Evolutionary conservation across 2,113 vertebrate genomes (phyloP).

Genomic region (Rhizomys pruinosus): DNA sequence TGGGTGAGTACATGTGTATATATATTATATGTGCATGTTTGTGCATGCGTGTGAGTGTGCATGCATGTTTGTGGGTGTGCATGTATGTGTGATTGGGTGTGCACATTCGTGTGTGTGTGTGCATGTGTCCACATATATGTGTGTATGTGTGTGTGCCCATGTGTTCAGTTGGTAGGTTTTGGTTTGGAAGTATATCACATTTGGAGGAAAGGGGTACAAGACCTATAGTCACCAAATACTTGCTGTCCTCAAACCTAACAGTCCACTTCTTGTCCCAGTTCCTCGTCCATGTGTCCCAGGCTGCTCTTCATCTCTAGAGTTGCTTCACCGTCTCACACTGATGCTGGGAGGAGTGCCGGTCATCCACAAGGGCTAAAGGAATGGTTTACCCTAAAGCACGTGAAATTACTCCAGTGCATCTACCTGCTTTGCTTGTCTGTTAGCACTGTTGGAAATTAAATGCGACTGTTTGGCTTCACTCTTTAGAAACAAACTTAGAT

Average conservation of each 20-base stretch:
- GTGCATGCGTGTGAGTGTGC: too few species aligned
- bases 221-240: not conserved
- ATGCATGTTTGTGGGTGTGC: too few species aligned
- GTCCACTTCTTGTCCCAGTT: fast-evolving
- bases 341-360: too few species aligned
- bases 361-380: not conserved
- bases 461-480: not conserved
- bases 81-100: too few species aligned
- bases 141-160: too few species aligned
- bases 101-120: too few species aligned
- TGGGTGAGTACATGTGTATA: too few species aligned
- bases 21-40: too few species aligned
- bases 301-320: too few species aligned
- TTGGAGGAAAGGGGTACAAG: not conserved
- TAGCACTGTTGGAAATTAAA: not conserved
- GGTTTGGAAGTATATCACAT: not conserved
- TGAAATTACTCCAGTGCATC: not conserved
- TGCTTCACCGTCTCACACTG: fast-evolving
- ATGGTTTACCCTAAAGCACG: not conserved
- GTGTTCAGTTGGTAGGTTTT: too few species aligned
- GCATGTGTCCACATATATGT: too few species aligned
- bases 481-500: not conserved
- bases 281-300: fast-evolving
- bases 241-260: not conserved
- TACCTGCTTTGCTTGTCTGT: not conserved